Evolutionary conservation across 2,797 vertebrate species (phyloP).

Genomic region (Hypotaenidia okinawae): DNA sequence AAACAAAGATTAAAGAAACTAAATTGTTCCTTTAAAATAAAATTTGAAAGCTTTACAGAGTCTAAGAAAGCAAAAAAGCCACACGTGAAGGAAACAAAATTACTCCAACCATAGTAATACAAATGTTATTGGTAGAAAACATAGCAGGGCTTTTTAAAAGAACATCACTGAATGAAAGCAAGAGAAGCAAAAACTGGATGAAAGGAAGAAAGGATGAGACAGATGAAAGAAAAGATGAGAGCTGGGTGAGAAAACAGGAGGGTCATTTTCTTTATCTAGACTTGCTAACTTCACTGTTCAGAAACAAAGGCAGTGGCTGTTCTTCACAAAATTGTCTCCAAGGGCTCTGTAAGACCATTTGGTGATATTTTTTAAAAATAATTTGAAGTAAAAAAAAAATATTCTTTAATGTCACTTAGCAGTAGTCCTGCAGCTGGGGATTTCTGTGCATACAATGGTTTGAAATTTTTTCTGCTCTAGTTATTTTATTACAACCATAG

Average conservation of each 20-base stretch:
- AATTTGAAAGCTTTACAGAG: conserved; percentile 30
- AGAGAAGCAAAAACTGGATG: conserved; percentile 25
- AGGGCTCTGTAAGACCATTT: conserved; percentile 24
- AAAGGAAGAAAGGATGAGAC: conserved; percentile 51
- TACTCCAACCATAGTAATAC: conserved; percentile 11
- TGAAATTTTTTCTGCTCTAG: conserved; percentile 68
- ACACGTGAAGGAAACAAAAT: conserved; percentile 33
- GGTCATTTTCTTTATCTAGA: conserved; percentile 51
- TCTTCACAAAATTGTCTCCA: conserved; percentile 45
- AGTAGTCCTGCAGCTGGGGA: conserved; percentile 39
- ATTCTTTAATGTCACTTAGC: conserved; percentile 62
- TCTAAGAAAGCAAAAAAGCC: neutral
- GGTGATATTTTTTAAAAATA: conserved; percentile 45
- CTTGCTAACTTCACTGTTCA: conserved; percentile 43
- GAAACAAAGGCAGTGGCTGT: conserved; percentile 42
- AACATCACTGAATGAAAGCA: conserved; percentile 36
- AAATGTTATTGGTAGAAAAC: conserved; percentile 34
- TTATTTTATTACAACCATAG: conserved; percentile 73
- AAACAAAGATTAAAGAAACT: conserved; percentile 45
- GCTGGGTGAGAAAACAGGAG: conserved; percentile 20
- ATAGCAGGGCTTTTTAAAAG: conserved; percentile 9
- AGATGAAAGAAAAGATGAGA: conserved; percentile 60
- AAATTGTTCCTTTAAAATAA: conserved; percentile 15
- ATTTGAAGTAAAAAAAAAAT: conserved; percentile 4
- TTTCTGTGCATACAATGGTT: conserved; percentile 56